Evolutionary conservation across 2,797 vertebrate genomes (phyloP), one percentile per base, ranked within the genome.

Genomic region (Karalla daura): DNA sequence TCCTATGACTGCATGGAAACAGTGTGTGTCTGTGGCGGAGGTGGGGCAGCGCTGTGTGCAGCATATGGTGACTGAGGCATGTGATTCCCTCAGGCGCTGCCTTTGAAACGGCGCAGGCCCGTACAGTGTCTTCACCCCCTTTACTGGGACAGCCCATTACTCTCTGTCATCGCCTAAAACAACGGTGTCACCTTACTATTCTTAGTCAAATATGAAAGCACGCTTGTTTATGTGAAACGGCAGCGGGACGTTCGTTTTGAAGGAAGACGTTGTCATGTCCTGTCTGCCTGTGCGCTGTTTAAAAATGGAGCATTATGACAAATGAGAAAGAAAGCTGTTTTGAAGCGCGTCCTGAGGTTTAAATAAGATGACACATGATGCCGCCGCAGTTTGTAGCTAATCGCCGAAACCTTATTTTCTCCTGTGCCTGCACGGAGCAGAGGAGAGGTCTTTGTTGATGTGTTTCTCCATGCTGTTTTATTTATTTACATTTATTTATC

Each of bases 101-200:
- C 81, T 88, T 81, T 87, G 76, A 89, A 90, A 79, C 80, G 45
- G 60, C 69, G 64, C 78, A 77, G 73, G 65, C 72, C 59, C 36
- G 18, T 72, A 44, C 75, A 46, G 75, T 75, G 58, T 67, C 68
- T 75, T 41, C 41, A n/a, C 51, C 53, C 68, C 56, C 66, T 12
- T 74, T 51, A 71, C 63, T 76, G 72, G 85, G 76, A 76, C 76
- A 52, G 62, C 27, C 32, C 83, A 87, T 91, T 86, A 71, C 69
- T 89, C 81, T 84, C 56, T 88, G 88, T 89, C 92, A 79, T 50
- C 46, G 32, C 14, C 62, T 44, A 58, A 76, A 85, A 89, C 82
- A 87, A 88, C 56, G 2, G 81, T 81, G 70, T 79, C 83, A 80
- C 76, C 54, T 85, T 80, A 74, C 82, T 86, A 84, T 89, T 86